phyloP scores from a whole-genome alignment of 2,797 vertebrate genomes.

The Vipera ursinii region DNA sequence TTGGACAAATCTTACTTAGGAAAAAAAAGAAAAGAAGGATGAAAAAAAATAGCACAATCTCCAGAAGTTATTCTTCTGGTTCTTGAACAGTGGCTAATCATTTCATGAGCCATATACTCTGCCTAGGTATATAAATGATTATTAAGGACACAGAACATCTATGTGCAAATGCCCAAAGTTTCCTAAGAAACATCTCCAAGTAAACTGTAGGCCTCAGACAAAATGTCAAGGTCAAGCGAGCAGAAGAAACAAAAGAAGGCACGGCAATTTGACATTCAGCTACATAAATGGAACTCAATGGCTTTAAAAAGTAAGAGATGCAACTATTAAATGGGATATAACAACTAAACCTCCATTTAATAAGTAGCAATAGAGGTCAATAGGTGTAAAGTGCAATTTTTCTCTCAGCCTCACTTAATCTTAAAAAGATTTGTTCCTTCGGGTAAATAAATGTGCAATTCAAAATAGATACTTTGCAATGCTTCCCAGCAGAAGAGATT shows the following conservation, averaged over 20 bases:
- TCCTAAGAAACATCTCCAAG: neutral
- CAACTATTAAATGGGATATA: neutral
- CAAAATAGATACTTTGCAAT: neutral
- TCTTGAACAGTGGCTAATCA: neutral
- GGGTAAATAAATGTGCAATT: accelerated
- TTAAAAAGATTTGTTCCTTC: neutral
- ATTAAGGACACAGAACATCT: neutral
- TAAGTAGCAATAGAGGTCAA: accelerated
- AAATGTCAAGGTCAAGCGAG: conserved; percentile 17
- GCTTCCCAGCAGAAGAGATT: accelerated
- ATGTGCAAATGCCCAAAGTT: neutral
- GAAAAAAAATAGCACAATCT: too few species aligned
- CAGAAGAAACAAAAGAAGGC: conserved; percentile 9
- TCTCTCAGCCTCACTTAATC: neutral
- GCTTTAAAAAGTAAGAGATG: neutral
- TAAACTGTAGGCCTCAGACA: conserved; percentile 27
- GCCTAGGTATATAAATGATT: neutral
- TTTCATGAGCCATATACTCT: neutral
- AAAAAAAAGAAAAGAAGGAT: too few species aligned
- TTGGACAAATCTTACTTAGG: too few species aligned
- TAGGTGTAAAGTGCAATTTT: neutral
- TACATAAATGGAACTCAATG: neutral
- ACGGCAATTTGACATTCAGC: conserved; percentile 22
- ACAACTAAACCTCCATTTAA: neutral
- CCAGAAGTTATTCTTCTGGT: neutral